Percentiles rank a stretch among this genome's conserved stretches.
phyloP scores from a whole-genome alignment of 2,888 invertebrate genomes.

The Arrhopalites spinosus region DNA sequence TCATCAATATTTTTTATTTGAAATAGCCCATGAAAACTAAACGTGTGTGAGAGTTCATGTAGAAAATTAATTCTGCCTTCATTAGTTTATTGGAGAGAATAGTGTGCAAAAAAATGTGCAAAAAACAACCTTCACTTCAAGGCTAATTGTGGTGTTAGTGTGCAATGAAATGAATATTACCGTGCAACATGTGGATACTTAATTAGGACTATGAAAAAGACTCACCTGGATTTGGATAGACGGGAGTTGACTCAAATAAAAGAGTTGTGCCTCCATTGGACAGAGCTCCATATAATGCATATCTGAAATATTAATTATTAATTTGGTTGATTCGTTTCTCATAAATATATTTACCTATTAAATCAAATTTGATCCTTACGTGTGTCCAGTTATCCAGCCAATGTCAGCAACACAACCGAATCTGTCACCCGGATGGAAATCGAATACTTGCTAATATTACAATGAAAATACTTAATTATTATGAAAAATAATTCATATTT shows the following conservation, averaged over 20 bases:
- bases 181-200: neutral
- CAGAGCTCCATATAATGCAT: constrained; percentile 64
- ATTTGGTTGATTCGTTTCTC: too few relatives aligned
- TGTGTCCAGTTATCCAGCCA: constrained; percentile 62
- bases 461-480: constrained; percentile 17
- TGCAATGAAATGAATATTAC: too few relatives aligned
- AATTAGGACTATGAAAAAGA: neutral
- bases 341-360: too few relatives aligned
- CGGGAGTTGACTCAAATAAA: constrained; percentile 63
- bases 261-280: constrained; percentile 62
- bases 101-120: too few relatives aligned
- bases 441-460: constrained; percentile 60
- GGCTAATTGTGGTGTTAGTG: too few relatives aligned
- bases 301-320: constrained; percentile 49
- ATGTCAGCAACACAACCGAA: constrained; percentile 64
- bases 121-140: too few relatives aligned
- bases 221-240: constrained; percentile 62
- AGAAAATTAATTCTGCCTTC: too few relatives aligned
- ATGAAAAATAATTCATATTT: neutral
- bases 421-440: constrained; percentile 60
- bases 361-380: too few relatives aligned
- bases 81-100: too few relatives aligned
- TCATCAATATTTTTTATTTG: too few relatives aligned
- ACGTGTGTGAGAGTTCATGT: neutral
- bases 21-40: too few relatives aligned